A percentile compares a stretch with the other conserved stretches of the same genome.
Conservation (phyloP, 1,140 invertebrate species). For the Galendromus occidentalis region DNA sequence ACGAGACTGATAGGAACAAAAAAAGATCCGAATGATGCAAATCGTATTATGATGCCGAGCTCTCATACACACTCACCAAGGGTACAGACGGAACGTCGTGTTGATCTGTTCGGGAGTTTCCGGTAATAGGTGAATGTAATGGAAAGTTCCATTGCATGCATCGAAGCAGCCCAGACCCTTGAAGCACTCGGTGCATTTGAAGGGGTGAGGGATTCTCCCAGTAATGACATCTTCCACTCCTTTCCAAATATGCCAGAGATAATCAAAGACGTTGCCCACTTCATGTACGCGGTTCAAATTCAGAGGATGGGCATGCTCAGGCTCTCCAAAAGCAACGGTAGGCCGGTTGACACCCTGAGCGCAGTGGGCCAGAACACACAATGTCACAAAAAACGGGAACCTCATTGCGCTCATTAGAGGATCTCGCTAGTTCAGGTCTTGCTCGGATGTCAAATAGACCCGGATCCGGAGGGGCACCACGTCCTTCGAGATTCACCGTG, state of each 20-base stretch:
- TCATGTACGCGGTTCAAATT: background rate
- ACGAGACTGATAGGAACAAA: too few species aligned
- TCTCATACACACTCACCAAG: background rate
- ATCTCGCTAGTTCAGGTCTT: too few species aligned
- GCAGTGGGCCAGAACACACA: too few species aligned
- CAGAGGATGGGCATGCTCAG: background rate
- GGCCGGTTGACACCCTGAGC: too few species aligned
- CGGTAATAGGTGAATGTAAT: conserved; percentile 63
- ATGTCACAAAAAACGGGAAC: too few species aligned
- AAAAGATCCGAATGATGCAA: background rate
- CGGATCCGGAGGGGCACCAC: too few species aligned
- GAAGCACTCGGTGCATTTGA: conserved; percentile 45
- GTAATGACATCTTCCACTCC: background rate
- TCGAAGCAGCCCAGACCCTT: conserved; percentile 75
- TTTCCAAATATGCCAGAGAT: conserved; percentile 6
- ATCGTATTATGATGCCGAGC: background rate
- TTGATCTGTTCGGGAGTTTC: conserved; percentile 46
- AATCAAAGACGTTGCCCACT: background rate
- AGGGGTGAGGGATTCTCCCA: background rate
- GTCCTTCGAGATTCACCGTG: too few species aligned
- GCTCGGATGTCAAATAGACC: too few species aligned
- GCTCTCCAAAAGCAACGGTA: too few species aligned
- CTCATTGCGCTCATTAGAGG: too few species aligned
- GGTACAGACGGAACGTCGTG: conserved; percentile 35
- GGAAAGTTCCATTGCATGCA: conserved; percentile 58